A percentile compares a stretch with the other conserved stretches of the same genome.
Evolutionary conservation across 2,113 vertebrate genomes (phyloP).

Genomic region (Lophochroa leadbeateri): DNA sequence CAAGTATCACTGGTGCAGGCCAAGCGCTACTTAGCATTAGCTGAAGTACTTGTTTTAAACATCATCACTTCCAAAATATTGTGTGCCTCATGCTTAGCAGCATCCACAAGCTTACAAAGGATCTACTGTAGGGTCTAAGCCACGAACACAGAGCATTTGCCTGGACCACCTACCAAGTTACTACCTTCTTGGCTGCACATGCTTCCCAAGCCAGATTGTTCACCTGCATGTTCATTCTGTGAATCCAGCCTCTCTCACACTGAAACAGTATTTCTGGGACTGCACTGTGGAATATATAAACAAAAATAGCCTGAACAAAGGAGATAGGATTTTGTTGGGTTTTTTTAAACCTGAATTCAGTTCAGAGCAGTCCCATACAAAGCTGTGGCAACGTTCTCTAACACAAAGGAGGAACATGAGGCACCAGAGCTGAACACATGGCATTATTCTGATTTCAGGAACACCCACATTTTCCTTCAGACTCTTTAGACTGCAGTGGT

Average conservation of each 20-base stretch:
- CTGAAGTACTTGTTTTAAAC: neutral
- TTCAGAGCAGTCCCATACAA: neutral
- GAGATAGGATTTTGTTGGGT: too few relatives aligned
- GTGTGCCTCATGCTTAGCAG: neutral
- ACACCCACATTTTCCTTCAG: neutral
- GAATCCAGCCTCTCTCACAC: neutral
- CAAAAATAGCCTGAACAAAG: neutral
- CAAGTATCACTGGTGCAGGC: neutral
- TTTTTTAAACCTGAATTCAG: neutral
- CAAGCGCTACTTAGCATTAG: neutral
- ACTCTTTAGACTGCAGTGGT: neutral
- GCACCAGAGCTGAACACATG: fast-evolving
- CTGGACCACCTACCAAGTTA: neutral
- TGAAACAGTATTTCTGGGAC: neutral
- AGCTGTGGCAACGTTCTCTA: neutral
- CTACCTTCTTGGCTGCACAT: fast-evolving
- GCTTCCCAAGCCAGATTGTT: neutral
- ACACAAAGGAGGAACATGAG: neutral
- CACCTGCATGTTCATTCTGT: fast-evolving
- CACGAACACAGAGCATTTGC: neutral
- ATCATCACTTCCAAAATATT: neutral
- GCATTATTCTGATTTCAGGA: neutral
- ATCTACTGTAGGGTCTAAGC: neutral
- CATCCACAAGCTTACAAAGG: neutral
- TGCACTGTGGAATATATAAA: fast-evolving